phyloP scores from a whole-genome alignment of 2,113 vertebrate species.

The Prolemur simus region DNA sequence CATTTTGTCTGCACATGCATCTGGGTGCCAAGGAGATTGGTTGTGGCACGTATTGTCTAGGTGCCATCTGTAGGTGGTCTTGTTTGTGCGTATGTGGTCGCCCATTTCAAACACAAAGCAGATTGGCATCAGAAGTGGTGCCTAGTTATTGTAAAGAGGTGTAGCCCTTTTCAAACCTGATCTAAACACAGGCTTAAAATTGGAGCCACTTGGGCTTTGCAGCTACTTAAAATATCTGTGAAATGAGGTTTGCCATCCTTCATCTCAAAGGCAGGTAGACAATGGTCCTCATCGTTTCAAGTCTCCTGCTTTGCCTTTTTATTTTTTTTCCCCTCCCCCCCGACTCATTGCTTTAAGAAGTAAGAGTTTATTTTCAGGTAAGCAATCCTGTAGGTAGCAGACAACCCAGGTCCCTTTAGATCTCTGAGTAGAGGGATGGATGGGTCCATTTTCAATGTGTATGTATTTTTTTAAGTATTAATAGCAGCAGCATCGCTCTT shows the following conservation, averaged over 20 bases:
- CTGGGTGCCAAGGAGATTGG: conserved; percentile 81
- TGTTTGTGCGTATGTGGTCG: conserved; percentile 66
- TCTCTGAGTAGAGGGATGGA: background rate
- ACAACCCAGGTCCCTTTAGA: background rate
- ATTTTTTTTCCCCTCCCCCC: no score
- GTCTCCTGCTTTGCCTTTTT: background rate
- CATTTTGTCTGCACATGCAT: conserved; percentile 68
- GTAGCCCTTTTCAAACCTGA: conserved; percentile 63
- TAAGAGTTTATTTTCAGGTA: conserved; percentile 3
- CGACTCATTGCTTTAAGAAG: background rate
- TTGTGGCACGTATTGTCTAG: conserved; percentile 76
- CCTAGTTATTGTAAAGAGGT: conserved; percentile 40
- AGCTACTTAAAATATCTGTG: conserved; percentile 66
- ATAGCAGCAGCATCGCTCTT: background rate
- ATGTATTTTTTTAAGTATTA: background rate
- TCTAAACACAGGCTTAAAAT: conserved; percentile 73
- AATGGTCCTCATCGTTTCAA: conserved; percentile 16
- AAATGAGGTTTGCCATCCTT: conserved; percentile 62
- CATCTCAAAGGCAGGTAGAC: conserved; percentile 67
- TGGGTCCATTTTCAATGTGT: background rate
- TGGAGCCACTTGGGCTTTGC: conserved; percentile 74
- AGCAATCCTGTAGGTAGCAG: background rate
- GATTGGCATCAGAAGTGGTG: conserved; percentile 62
- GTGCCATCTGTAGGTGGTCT: conserved; percentile 81
- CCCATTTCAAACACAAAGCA: conserved; percentile 71